Conservation (phyloP, 2,113 vertebrate species). For the Phylloscopus trochiloides region DNA sequence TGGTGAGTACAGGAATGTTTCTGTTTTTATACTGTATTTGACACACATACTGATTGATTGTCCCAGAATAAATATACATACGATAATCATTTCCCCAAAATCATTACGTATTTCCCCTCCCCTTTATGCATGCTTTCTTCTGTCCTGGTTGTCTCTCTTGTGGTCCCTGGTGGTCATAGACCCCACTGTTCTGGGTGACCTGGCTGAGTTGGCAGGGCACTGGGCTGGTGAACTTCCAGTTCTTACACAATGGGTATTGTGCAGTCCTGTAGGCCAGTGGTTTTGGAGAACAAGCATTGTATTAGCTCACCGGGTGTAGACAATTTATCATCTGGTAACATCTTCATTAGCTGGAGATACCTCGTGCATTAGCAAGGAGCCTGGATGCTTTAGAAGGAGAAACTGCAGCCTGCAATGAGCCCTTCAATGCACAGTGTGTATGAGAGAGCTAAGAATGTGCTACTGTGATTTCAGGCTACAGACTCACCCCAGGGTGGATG, state of each 20-base stretch:
- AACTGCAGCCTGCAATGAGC: not conserved
- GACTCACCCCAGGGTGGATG: not conserved
- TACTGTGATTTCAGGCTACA: not conserved
- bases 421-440: fast-evolving
- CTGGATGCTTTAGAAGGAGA: not conserved
- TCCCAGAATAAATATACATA: not conserved
- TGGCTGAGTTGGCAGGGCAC: not conserved
- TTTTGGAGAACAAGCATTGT: not conserved
- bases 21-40: not conserved
- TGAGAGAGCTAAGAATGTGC: not conserved
- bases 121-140: fast-evolving
- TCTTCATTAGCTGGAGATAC: not conserved
- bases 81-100: not conserved
- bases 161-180: not conserved
- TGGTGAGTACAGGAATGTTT: not conserved
- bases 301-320: not conserved
- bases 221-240: not conserved
- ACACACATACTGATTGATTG: not conserved
- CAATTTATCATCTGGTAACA: not conserved
- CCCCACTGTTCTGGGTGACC: not conserved
- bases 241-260: not conserved
- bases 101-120: not conserved
- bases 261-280: not conserved
- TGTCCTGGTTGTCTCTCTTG: not conserved
- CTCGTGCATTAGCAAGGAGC: not conserved